Evolutionary conservation across 2,797 vertebrate genomes (phyloP), one percentile per base, ranked within the genome.

Genomic region (Sebastes kiyomatsui): DNA sequence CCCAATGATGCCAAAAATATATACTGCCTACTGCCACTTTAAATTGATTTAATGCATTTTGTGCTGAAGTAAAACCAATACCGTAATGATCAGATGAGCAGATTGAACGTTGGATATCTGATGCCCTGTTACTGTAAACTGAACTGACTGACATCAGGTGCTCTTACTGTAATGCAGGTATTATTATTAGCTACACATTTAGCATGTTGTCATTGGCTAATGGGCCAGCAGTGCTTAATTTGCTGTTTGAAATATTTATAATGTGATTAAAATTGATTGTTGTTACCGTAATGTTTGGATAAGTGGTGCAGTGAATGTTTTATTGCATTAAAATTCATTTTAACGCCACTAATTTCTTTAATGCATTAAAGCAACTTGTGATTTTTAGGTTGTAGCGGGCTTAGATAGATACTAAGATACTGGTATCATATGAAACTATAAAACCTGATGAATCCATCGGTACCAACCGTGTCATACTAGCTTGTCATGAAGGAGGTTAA

Each of bases 281-380:
- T n/a, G 60, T 25, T 75, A 74, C 71, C 27, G 12, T 72, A 58
- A 66, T 61, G 30, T 73, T 18, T 77, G 54, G 16, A 69, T 8
- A 0, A 75, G 60, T 23, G 4, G 42, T 6, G 59, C 46, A 64
- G 14, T 2, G 30, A 25, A 4, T 2, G n/a, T 46, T 46, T 59
- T 18, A 74, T 27, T 12, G 8, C 7, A 18, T 42, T 33, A 13
- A 22, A 49, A 49, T 13, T 13, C 4, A 35, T 38, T 38, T 38
- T 38, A 38, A 38, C 2, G 35, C 35, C 12, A 38, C 35, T 38
- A 13, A 38, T 38, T 13, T 38, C 12, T 38, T 38, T 38, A 1
- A 38, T 0, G 12, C 35, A 38, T 38, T 38, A 13, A 38, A 13
- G 11, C 35, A 38, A 38, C 35, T 38, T 13, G 33, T 35, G 33